Evolutionary conservation across 2,113 vertebrate species (phyloP), one percentile per base, ranked within the genome.

Genomic region (Muntiacus reevesi): DNA sequence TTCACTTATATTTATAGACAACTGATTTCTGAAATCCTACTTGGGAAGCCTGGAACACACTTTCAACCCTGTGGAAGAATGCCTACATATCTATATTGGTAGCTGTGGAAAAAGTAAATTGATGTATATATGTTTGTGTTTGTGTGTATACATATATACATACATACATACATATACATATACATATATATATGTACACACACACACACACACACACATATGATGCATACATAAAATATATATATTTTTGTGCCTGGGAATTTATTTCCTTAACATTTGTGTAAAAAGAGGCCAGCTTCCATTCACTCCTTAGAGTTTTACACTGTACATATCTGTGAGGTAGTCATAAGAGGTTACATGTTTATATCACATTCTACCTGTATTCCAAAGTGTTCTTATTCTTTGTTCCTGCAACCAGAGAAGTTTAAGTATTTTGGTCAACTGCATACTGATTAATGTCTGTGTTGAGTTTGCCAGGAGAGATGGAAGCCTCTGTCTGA

Each of bases 11-110:
- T 0, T 2, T 78, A 7, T 2, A 25, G 43, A 88, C n/a, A 57
- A 54, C 30, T 85, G 84, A 86, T 83, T 89, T 97, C 50, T 96
- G 16, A 91, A 93, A 71, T 76, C 33, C 6, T 3, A 30, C 36
- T 67, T 85, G 43, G 19, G 36, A 59, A 3, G 13, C 45, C 12
- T 52, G 36, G 89, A 96, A 52, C 1, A 94, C 16, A 60, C 7
- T 83, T 79, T 1, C 55, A 1, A 4, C 40, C 3, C 2, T 52
- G 7, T 10, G 91, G 10, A 5, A 78, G 25, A 89, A 83, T 8
- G 2, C 43, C 17, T 85, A 36, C 60, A 59, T 54, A 81, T 21
- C 71, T 59, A 74, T 76, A 86, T 88, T 55, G 57, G 11, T 74
- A 57, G 15, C 21, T 74, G 2, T 21, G 5, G 47, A 94, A 93